Conservation (phyloP, 2,113 vertebrate species). For the Zeus faber region DNA sequence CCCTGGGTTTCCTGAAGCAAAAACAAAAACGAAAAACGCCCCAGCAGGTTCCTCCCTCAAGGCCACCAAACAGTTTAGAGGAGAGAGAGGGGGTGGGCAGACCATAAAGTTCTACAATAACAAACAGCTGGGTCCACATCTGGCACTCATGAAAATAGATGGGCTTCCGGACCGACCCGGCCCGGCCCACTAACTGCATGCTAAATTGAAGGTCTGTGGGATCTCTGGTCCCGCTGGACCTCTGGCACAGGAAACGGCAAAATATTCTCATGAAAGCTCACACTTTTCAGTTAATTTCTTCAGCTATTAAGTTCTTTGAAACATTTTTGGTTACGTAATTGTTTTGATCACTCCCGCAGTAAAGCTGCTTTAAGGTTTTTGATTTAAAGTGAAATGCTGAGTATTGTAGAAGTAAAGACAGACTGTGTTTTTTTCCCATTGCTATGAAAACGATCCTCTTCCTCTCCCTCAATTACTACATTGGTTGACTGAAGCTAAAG, state of each 20-base stretch:
- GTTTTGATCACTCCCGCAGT: too few relatives aligned
- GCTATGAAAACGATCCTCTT: too few relatives aligned
- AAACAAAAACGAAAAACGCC: slow-evolving; percentile 21
- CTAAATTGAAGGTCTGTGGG: slow-evolving; percentile 67
- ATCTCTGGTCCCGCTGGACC: slow-evolving; percentile 50
- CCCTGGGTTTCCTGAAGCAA: slow-evolving; percentile 31
- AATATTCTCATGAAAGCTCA: slow-evolving; percentile 31
- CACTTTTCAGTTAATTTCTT: not conserved
- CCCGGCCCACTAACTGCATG: slow-evolving; percentile 4
- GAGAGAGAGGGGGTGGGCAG: slow-evolving; percentile 16
- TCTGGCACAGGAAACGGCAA: slow-evolving; percentile 45
- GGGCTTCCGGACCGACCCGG: slow-evolving; percentile 33
- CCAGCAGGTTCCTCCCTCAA: slow-evolving; percentile 27
- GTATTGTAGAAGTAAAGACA: too few relatives aligned
- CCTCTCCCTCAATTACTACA: too few relatives aligned
- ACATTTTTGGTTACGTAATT: not conserved
- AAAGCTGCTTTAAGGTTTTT: too few relatives aligned
- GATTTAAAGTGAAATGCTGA: too few relatives aligned
- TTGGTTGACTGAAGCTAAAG: too few relatives aligned
- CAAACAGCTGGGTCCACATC: slow-evolving; percentile 54
- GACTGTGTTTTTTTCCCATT: too few relatives aligned
- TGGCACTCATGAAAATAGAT: slow-evolving; percentile 16
- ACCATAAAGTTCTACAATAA: slow-evolving; percentile 38
- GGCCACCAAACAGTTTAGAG: slow-evolving; percentile 37
- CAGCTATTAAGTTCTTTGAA: not conserved